These are phyloP conservation scores for Pycnonotus jocosus DNA, from an alignment of 2,113 vertebrate genomes.

Conservation along the genomic window DNA sequence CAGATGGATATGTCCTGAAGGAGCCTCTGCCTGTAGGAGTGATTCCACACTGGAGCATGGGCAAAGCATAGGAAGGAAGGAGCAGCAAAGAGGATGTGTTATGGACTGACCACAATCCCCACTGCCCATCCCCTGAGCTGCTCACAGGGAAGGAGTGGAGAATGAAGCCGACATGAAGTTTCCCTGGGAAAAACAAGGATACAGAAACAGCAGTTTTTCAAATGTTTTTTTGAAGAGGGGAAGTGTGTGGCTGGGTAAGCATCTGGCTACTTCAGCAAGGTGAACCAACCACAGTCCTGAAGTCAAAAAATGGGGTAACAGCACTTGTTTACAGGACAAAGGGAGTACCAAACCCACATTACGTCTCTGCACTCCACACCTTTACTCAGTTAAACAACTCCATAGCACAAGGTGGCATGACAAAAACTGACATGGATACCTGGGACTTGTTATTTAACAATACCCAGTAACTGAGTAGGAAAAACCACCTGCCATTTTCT, in stretches of 20 bases:
- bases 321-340: neutral
- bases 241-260: neutral
- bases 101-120: neutral
- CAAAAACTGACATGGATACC: neutral
- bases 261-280: neutral
- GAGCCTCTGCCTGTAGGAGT: neutral
- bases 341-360: neutral
- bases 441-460: neutral
- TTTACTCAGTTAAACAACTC: neutral
- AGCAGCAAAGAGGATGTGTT: accelerated
- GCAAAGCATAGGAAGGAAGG: neutral
- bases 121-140: neutral
- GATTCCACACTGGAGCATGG: neutral
- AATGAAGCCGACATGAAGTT: neutral
- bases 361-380: neutral
- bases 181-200: neutral
- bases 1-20: neutral
- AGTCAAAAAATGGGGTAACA: neutral
- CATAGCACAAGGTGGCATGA: neutral
- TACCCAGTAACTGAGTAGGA: neutral
- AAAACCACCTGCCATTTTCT: neutral
- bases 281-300: neutral
- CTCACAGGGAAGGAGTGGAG: neutral
- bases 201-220: neutral
- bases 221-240: neutral